Base-by-base conservation (phyloP, 2,888 invertebrate genomes). In the Cephus pygmeus region DNA sequence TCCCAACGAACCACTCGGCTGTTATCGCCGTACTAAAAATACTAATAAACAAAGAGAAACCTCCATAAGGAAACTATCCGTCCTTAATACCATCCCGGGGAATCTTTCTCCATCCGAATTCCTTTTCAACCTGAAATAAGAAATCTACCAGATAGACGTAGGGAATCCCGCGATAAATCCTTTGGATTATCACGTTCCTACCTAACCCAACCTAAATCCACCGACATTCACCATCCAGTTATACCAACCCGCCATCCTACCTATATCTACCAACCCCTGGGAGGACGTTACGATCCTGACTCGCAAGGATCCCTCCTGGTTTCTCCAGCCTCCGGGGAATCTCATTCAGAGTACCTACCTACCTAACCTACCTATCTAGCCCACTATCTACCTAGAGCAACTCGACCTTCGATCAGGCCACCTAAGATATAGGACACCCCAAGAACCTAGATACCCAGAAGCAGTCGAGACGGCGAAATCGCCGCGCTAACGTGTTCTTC, bases 401-500 rank as follows among this genome's bases (percentile, higher is more conserved):
- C 78, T 56, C 81, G 81, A 79, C 82, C 79, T 84, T 81, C 82
- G 78, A 83, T 81, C 75, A 76, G 73, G 2, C 6, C 56, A 56
- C 56, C 56, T 23, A 56, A 56, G 56, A 56, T 23, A 35, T 12
- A 12, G 35, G 12, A 56, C 1, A 9, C 2, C 56, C 23, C 56
- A 23, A 56, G 56, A 9, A 9, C 56, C 56, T 23, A 56, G 56
- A 56, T 56, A 56, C 23, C 56, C 23, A 56, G 56, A 56, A 9
- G 56, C 56, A 56, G 56, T 9, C 56, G 23, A 15, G 6, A 23
- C 23, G 82, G 79, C 81, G 80, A 85, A 84, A 82, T 82, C 78
- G 82, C 81, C 82, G 81, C 79, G 81, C 85, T 83, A 85, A 87
- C 85, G 86, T 85, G 85, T 81, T 81, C 82, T 83, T 81, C 9